A percentile compares a stretch with the other conserved stretches of the same genome.
phyloP scores from a whole-genome alignment of 23 tunicate species.

The Ciona savignyi region DNA sequence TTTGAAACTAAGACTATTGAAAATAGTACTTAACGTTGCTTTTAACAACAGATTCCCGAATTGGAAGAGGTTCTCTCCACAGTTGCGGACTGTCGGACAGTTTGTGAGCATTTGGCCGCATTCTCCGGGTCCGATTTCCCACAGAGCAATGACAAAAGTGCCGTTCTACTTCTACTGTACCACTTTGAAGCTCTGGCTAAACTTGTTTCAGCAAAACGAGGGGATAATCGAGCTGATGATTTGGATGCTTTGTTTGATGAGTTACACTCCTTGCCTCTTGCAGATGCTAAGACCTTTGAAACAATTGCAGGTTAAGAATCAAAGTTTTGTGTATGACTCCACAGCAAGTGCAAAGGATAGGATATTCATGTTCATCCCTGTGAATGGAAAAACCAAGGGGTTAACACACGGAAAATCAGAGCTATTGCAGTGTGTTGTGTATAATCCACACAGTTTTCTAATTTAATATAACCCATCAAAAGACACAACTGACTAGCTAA shows the following conservation, averaged over 20 bases:
- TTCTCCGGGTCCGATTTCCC: neutral
- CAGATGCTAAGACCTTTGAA: slow-evolving; percentile 70
- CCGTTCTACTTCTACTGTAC: slow-evolving; percentile 31
- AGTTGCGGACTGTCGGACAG: slow-evolving; percentile 18
- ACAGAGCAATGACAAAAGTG: slow-evolving; percentile 24
- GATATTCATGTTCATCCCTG: too few species aligned
- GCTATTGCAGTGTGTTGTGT: too few species aligned
- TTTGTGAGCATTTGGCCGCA: slow-evolving; percentile 17
- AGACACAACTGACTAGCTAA: too few species aligned
- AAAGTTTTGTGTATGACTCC: too few species aligned
- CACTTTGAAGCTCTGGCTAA: slow-evolving; percentile 60
- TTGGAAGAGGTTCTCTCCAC: slow-evolving; percentile 24
- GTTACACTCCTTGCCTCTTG: slow-evolving; percentile 11
- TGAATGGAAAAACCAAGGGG: too few species aligned
- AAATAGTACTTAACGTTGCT: neutral
- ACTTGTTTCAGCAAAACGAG: slow-evolving; percentile 6
- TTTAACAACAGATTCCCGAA: slow-evolving; percentile 19
- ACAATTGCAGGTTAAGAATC: slow-evolving; percentile 49
- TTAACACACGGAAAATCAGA: too few species aligned
- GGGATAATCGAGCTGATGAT: slow-evolving; percentile 2
- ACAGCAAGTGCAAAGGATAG: too few species aligned
- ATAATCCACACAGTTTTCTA: too few species aligned
- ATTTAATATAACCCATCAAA: too few species aligned
- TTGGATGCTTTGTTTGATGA: slow-evolving; percentile 20
- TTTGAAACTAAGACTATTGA: too few species aligned